Percentiles rank a stretch among this genome's conserved stretches.
Evolutionary conservation across 2,888 invertebrate genomes (phyloP).

Genomic region (Tetropium fuscum): DNA sequence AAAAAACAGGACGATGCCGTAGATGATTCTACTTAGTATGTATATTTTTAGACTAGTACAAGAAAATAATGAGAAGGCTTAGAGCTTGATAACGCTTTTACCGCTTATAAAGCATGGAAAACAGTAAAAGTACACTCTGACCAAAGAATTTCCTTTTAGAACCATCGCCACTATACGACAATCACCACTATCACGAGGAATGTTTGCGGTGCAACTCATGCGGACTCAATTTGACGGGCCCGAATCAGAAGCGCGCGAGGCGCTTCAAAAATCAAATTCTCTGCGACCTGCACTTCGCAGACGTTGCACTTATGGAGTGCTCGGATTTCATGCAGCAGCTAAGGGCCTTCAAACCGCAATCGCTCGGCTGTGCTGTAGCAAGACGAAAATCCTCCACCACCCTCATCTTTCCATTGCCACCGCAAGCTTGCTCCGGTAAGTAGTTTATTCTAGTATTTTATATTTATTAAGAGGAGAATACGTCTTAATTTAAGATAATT

Average conservation of each 20-base stretch:
- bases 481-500: too few relatives aligned
- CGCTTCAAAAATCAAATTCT: conserved; percentile 91
- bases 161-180: conserved; percentile 92
- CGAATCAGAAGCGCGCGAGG: conserved; percentile 76
- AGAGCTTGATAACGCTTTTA: not conserved
- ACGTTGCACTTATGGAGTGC: conserved; percentile 97
- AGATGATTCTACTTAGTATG: too few relatives aligned
- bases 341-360: conserved; percentile 95
- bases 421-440: conserved; percentile 93
- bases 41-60: too few relatives aligned
- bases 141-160: conserved; percentile 71
- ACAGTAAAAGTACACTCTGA: not conserved
- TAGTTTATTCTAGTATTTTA: too few relatives aligned
- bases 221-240: conserved; percentile 92
- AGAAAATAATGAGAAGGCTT: too few relatives aligned
- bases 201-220: conserved; percentile 97
- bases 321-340: conserved; percentile 98
- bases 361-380: conserved; percentile 94
- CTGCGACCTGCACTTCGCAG: conserved; percentile 96
- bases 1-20: too few relatives aligned
- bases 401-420: conserved; percentile 92
- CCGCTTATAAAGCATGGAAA: conserved; percentile 7
- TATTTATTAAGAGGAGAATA: too few relatives aligned
- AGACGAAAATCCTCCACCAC: conserved; percentile 94
- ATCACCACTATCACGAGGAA: conserved; percentile 98